Percentiles rank a stretch among this genome's conserved stretches.
Conservation (phyloP, 2,888 invertebrate species). For the Tenthredo notha region DNA sequence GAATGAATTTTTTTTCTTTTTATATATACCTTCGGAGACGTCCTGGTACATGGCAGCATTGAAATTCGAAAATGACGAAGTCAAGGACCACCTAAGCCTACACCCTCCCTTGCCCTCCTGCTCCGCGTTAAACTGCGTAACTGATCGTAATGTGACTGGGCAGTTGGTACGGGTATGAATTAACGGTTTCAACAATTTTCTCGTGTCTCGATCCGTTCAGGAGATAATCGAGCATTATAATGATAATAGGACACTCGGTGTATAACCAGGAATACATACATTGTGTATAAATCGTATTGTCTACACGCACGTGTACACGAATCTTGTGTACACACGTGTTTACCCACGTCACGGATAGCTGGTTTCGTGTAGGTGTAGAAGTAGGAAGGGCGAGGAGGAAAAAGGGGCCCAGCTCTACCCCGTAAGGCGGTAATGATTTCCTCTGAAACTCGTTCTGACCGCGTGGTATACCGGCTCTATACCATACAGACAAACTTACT, state of each 20-base stretch:
- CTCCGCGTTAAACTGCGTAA: not conserved
- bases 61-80: too few relatives aligned
- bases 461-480: not conserved
- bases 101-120: too few relatives aligned
- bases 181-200: slow-evolving; percentile 15
- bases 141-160: slow-evolving; percentile 7
- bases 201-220: slow-evolving; percentile 4
- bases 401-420: not conserved
- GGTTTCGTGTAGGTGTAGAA: not conserved
- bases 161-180: not conserved
- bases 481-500: not conserved
- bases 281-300: slow-evolving; percentile 24
- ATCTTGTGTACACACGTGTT: slow-evolving; percentile 6
- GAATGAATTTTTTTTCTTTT: too few relatives aligned
- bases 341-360: slow-evolving; percentile 4
- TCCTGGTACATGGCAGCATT: too few relatives aligned
- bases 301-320: slow-evolving; percentile 19
- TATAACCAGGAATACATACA: not conserved
- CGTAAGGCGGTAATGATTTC: slow-evolving; percentile 48
- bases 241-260: slow-evolving; percentile 9
- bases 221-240: slow-evolving; percentile 8
- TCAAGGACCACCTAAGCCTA: too few relatives aligned
- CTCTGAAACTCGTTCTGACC: slow-evolving; percentile 31
- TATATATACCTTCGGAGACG: too few relatives aligned
- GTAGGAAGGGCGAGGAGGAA: not conserved